Evolutionary conservation across 2,113 vertebrate genomes (phyloP), one percentile per base, ranked within the genome.

Genomic region (Neofelis nebulosa): DNA sequence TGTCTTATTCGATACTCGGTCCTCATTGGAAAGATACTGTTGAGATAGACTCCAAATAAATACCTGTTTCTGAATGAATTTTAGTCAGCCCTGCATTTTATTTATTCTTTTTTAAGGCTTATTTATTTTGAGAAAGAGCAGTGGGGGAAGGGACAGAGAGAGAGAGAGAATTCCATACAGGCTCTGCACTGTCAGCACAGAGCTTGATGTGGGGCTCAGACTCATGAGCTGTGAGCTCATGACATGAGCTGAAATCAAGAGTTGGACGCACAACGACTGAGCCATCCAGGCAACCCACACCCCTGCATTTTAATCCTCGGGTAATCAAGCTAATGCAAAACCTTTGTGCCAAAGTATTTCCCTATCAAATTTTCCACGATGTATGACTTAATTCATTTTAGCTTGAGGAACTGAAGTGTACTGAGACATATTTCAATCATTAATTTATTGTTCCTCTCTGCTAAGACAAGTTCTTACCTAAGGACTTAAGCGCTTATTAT

Each of bases 401-500:
- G 61, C 14, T 11, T 85, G 63, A 27, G 19, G 16, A 84, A 57
- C 63, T 66, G 31, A 65, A 38, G 21, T 88, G 33, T 73, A 74
- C 36, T 7, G 11, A 96, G 41, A 41, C 1, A 15, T 12, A 57
- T 65, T 69, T 78, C 29, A 66, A 80, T 89, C 7, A 61, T 89
- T 85, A 10, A 74, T 84, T 84, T 38, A n/a, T 65, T 90, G n/a
- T 85, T 93, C 27, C 25, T 79, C 86, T 96, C 27, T 89, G 84
- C 48, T 38, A 86, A 88, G 74, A 63, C 71, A 86, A 31, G 48
- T 41, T 81, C 27, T 63, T 87, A 33, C 61, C 66, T 33, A 23
- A 68, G 36, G 36, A 76, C 29, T 84, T 90, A 16, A 16, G 12
- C 41, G 2, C 23, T 89, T 89, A 50, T 50, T 61, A 76, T 63